phyloP scores from a whole-genome alignment of 2,113 vertebrate genomes.

The Lutjanus erythropterus region DNA sequence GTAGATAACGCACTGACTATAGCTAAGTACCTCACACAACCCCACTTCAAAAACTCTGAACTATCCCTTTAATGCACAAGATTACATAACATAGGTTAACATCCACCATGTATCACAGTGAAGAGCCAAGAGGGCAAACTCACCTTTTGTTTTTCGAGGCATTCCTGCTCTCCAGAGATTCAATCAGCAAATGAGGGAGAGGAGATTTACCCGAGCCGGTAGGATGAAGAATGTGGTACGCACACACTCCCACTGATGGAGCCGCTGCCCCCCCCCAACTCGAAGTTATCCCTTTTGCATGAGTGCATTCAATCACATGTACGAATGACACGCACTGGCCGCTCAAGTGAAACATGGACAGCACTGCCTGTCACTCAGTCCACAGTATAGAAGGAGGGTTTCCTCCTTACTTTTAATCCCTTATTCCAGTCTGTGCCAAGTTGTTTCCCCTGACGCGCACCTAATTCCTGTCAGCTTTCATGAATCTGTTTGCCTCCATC shows the following conservation, averaged over 20 bases:
- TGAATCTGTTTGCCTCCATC: conserved; percentile 23
- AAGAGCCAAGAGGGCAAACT: conserved; percentile 47
- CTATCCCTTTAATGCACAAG: neutral
- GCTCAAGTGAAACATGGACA: conserved; percentile 27
- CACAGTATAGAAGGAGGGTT: neutral
- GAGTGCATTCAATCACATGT: conserved; percentile 55
- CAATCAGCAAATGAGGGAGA: conserved; percentile 56
- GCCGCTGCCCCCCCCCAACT: conserved; percentile 16
- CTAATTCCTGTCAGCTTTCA: conserved; percentile 42
- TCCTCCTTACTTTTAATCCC: conserved; percentile 31
- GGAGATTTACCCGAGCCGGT: conserved; percentile 60
- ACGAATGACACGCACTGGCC: conserved; percentile 24
- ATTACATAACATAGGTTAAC: conserved; percentile 28
- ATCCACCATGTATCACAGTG: conserved; percentile 1
- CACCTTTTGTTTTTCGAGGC: conserved; percentile 47
- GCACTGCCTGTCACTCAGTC: conserved; percentile 19
- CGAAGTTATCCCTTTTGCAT: conserved; percentile 61
- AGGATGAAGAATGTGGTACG: conserved; percentile 56
- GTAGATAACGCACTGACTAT: no score
- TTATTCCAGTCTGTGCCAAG: conserved; percentile 36
- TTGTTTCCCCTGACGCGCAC: conserved; percentile 24
- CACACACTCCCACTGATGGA: conserved; percentile 60
- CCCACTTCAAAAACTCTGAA: no score
- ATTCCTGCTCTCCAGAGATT: conserved; percentile 52
- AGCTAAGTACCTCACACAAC: no score